A percentile compares a stretch with the other conserved stretches of the same genome.
phyloP scores from a whole-genome alignment of 2,113 vertebrate species.

The Siniperca knerii region DNA sequence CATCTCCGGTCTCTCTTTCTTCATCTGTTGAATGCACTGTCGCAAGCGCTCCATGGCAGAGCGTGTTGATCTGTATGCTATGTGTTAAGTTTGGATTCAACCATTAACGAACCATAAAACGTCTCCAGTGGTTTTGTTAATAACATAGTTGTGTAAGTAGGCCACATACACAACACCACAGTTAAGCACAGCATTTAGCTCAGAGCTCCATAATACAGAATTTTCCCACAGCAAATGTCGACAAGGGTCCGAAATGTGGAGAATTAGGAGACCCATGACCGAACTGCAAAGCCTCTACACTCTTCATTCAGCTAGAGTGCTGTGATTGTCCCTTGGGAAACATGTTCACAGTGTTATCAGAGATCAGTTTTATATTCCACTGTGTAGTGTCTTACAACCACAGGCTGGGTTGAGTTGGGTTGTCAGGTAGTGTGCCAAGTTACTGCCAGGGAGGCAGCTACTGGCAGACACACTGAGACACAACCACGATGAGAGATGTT shows the following conservation, averaged over 20 bases:
- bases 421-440: conserved; percentile 9
- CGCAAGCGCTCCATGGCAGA: too few relatives aligned
- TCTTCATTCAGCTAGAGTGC: not conserved
- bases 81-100: too few relatives aligned
- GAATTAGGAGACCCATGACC: not conserved
- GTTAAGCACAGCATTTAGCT: too few relatives aligned
- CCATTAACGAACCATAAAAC: too few relatives aligned
- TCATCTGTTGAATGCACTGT: too few relatives aligned
- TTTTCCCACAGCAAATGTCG: not conserved
- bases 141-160: too few relatives aligned
- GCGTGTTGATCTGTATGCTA: too few relatives aligned
- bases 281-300: not conserved
- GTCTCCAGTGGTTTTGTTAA: too few relatives aligned
- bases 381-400: not conserved
- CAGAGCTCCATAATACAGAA: too few relatives aligned
- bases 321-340: not conserved
- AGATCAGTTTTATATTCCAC: not conserved
- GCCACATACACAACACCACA: too few relatives aligned
- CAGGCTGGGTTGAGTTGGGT: not conserved
- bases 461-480: conserved; percentile 15
- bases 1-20: too few relatives aligned
- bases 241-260: not conserved
- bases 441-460: not conserved
- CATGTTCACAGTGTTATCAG: not conserved
- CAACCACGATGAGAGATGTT: conserved; percentile 2